phyloP scores from a whole-genome alignment of 2,113 vertebrate species.

The cattle (Bos taurus) region ARS-UCD2.0 NC_037338.1:52128501-52129000 shows the following conservation, averaged over 20 bases:
- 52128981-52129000: too few relatives aligned
- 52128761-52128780: not conserved
- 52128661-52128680: accelerated
- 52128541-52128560: not conserved
- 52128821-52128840: not conserved
- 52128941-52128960: too few relatives aligned
- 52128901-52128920: not conserved
- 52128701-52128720: not conserved
- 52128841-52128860: not conserved
- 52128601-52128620: not conserved
- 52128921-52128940: not conserved
- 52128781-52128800: accelerated
- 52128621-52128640: not conserved
- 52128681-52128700: not conserved
- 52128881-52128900: not conserved
- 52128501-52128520: not conserved
- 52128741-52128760: not conserved
- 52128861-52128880: not conserved
- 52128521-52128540: not conserved
- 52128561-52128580: not conserved
- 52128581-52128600: not conserved
- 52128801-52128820: not conserved
- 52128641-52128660: not conserved
- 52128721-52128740: not conserved
- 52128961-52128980: too few relatives aligned